Conservation (phyloP, 2,113 vertebrate species). For the Coracopsis vasa region DNA sequence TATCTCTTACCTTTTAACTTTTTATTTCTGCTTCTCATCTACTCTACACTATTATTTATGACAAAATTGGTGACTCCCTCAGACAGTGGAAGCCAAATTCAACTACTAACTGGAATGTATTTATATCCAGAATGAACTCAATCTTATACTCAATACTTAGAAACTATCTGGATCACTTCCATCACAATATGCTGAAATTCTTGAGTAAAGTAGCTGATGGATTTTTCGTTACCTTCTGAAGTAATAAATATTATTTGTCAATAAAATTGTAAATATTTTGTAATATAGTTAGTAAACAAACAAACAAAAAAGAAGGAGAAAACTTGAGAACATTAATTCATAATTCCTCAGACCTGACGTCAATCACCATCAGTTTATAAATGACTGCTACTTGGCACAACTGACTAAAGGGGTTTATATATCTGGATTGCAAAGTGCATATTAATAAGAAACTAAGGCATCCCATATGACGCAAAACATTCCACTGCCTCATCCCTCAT, state of each 20-base stretch:
- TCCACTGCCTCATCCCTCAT: not conserved
- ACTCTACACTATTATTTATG: not conserved
- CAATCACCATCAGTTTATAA: not conserved
- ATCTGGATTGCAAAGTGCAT: not conserved
- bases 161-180: not conserved
- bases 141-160: not conserved
- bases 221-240: not conserved
- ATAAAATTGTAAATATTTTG: not conserved
- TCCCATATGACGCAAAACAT: not conserved
- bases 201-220: not conserved
- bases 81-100: not conserved
- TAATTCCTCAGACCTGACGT: not conserved
- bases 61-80: not conserved
- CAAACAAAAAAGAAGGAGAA: not conserved
- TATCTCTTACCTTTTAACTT: not conserved
- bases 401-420: not conserved
- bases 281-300: not conserved
- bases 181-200: not conserved
- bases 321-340: not conserved
- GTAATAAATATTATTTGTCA: not conserved
- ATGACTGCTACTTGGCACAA: not conserved
- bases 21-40: not conserved
- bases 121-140: not conserved
- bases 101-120: not conserved
- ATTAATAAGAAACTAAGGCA: not conserved